phyloP scores from a whole-genome alignment of 2,797 vertebrate species.

The Silurus aristotelis region DNA sequence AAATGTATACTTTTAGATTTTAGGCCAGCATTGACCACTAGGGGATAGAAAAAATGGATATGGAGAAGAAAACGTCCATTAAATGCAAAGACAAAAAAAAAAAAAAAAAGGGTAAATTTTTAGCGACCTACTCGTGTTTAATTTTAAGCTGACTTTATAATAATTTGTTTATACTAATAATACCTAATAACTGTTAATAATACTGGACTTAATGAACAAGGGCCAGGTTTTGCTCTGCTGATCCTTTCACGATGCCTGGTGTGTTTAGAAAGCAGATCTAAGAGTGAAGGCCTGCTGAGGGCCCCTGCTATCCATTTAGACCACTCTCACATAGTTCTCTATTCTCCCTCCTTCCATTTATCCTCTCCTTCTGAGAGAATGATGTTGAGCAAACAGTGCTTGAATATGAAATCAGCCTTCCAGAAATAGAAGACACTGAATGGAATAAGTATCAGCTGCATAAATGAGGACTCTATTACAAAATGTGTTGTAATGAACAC shows the following conservation, averaged over 20 bases:
- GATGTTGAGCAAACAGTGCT: not conserved
- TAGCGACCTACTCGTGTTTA: constrained; percentile 57
- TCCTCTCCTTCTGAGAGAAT: constrained; percentile 32
- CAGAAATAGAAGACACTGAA: constrained; percentile 24
- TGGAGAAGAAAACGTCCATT: not conserved
- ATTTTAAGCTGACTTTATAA: constrained; percentile 56
- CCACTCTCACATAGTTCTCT: constrained; percentile 37
- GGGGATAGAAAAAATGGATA: constrained; percentile 32
- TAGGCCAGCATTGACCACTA: constrained; percentile 35
- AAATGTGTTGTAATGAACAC: constrained; percentile 1
- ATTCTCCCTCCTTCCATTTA: constrained; percentile 32
- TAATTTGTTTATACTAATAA: constrained; percentile 59
- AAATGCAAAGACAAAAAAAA: constrained; percentile 50
- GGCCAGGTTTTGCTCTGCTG: constrained; percentile 66
- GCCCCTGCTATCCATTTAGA: constrained; percentile 32
- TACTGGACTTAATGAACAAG: constrained; percentile 76
- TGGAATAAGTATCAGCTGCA: constrained; percentile 4
- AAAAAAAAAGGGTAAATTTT: constrained; percentile 37
- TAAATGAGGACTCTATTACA: not conserved
- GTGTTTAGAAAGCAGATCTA: constrained; percentile 50
- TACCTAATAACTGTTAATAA: constrained; percentile 52
- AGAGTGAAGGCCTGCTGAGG: constrained; percentile 41
- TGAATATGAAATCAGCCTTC: constrained; percentile 20
- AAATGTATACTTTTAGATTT: constrained; percentile 51
- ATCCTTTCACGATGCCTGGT: constrained; percentile 65